Conservation (phyloP, 1,140 invertebrate species). For the Matsumurasca onukii region DNA sequence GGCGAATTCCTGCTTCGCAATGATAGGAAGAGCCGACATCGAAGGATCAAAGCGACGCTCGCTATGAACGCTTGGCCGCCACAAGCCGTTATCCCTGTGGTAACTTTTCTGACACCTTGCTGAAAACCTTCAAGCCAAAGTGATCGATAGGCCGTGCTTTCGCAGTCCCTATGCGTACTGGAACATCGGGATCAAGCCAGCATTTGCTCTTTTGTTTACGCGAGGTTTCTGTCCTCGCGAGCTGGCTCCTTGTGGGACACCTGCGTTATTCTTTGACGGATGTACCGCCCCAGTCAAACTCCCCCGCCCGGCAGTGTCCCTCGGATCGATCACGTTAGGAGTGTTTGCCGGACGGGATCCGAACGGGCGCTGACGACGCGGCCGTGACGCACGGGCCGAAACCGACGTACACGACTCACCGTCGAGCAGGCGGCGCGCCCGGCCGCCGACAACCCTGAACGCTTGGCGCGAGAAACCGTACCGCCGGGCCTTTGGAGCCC, state of each 20-base stretch:
- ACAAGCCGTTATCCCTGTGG: constrained; percentile 84
- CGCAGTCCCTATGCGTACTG: constrained; percentile 65
- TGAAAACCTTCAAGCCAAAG: constrained; percentile 72
- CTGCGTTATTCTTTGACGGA: constrained; percentile 79
- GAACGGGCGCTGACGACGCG: neutral
- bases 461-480: constrained; percentile 34
- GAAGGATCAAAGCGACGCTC: constrained; percentile 82
- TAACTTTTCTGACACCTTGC: constrained; percentile 83
- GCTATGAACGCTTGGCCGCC: constrained; percentile 82
- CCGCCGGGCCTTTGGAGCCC: constrained; percentile 41
- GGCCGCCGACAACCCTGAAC: constrained; percentile 29
- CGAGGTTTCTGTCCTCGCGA: constrained; percentile 80
- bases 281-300: constrained; percentile 85
- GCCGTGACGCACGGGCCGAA: neutral
- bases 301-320: constrained; percentile 69
- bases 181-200: constrained; percentile 73
- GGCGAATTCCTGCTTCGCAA: constrained; percentile 79
- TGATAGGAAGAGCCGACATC: constrained; percentile 86
- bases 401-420: constrained; percentile 47
- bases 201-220: constrained; percentile 82
- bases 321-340: constrained; percentile 58
- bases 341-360: constrained; percentile 38
- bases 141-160: constrained; percentile 81
- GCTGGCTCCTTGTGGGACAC: constrained; percentile 60
- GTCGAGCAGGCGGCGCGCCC: neutral